A percentile compares a stretch with the other conserved stretches of the same genome.
Evolutionary conservation across 2,888 invertebrate genomes (phyloP).

Genomic region (Heliconius hortense): DNA sequence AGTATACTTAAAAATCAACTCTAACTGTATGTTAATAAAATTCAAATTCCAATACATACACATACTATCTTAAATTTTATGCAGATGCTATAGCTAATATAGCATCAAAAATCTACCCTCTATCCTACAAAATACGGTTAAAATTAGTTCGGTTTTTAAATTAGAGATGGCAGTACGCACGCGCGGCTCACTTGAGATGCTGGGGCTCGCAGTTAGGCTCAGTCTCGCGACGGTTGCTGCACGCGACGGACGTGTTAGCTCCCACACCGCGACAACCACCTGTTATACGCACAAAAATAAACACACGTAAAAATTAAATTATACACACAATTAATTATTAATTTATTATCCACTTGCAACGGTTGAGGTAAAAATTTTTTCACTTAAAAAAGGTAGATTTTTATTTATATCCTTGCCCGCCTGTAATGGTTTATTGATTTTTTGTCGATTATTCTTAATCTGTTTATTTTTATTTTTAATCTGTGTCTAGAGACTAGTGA

Average conservation of each 20-base stretch:
- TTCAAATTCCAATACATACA: conserved; percentile 6
- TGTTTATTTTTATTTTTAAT: conserved; percentile 14
- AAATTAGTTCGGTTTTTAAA: not conserved
- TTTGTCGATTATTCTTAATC: conserved; percentile 13
- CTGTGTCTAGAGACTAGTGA: not conserved
- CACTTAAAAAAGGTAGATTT: not conserved
- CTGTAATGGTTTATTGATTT: conserved; percentile 21
- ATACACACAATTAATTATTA: conserved; percentile 1
- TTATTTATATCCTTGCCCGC: not conserved
- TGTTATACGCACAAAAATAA: conserved; percentile 39
- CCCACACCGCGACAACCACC: conserved; percentile 41
- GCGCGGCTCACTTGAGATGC: conserved; percentile 16
- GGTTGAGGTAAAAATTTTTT: conserved; percentile 17
- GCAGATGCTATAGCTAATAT: conserved; percentile 8
- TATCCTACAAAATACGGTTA: not conserved
- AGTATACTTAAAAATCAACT: not conserved
- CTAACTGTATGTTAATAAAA: not conserved
- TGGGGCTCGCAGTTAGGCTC: conserved; percentile 21
- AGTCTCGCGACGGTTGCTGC: conserved; percentile 38
- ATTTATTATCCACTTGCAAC: conserved; percentile 7
- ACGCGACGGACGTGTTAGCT: conserved; percentile 26
- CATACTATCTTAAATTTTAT: conserved; percentile 11
- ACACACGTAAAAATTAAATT: conserved; percentile 30
- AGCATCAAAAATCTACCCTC: not conserved
- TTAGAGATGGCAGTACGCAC: conserved; percentile 7